Evolutionary conservation across 2,888 invertebrate genomes (phyloP).

Genomic region (Halocaridina rubra): DNA sequence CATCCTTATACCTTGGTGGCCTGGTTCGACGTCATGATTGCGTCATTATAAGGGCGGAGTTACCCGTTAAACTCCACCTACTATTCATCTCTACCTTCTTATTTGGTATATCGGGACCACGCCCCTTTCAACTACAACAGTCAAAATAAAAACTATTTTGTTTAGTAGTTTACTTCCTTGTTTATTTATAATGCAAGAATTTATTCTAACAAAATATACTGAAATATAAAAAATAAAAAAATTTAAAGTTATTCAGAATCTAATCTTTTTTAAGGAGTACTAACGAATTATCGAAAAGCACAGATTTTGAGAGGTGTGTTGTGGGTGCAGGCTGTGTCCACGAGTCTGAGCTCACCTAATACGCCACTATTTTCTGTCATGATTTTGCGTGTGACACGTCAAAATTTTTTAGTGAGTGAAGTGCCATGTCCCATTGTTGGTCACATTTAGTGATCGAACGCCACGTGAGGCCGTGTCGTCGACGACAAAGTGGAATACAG

Average conservation of each 20-base stretch:
- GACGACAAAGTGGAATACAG: conserved; percentile 18
- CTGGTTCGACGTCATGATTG: conserved; percentile 30
- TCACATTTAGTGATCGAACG: conserved; percentile 18
- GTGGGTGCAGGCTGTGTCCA: conserved; percentile 7
- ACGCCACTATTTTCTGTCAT: conserved; percentile 24
- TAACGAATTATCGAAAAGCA: too few species aligned
- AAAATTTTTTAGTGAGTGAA: not conserved
- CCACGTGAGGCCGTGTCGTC: conserved; percentile 9
- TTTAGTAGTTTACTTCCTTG: too few species aligned
- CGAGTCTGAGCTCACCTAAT: conserved; percentile 20
- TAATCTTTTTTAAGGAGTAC: too few species aligned
- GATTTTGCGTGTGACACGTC: conserved; percentile 18
- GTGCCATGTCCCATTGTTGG: conserved; percentile 32
- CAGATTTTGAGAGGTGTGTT: too few species aligned
- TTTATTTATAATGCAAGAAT: too few species aligned
- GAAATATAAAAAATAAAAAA: too few species aligned
- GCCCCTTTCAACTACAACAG: conserved; percentile 29
- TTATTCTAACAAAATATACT: too few species aligned
- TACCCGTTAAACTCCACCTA: not conserved
- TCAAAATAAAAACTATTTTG: conserved; percentile 38
- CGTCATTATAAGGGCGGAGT: conserved; percentile 26
- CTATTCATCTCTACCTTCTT: conserved; percentile 27
- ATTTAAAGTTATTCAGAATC: too few species aligned
- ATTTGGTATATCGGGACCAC: conserved; percentile 37
- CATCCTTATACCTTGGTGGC: conserved; percentile 38